Evolutionary conservation across 2,888 invertebrate species (phyloP).

Genomic region (Caenorhabditis becei): DNA sequence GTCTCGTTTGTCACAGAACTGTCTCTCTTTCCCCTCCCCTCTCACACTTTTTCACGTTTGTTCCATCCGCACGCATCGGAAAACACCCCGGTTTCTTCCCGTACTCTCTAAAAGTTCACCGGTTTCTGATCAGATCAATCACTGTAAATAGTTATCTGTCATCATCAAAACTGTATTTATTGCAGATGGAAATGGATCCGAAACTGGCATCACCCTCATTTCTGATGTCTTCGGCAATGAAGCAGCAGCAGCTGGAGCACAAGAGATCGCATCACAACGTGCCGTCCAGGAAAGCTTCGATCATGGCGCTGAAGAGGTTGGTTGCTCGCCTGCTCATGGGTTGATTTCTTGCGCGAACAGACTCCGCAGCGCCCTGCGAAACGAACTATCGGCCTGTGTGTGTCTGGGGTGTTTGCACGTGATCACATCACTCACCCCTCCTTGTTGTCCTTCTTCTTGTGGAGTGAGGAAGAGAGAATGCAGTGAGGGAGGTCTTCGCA

Average conservation of each 20-base stretch:
- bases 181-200: constrained; percentile 54
- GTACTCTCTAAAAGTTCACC: constrained; percentile 22
- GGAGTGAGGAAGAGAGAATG: constrained; percentile 31
- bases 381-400: constrained; percentile 18
- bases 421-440: constrained; percentile 50
- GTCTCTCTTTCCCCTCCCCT: constrained; percentile 22
- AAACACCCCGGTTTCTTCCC: constrained; percentile 27
- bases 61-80: constrained; percentile 23
- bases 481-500: constrained; percentile 49
- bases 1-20: constrained; percentile 13
- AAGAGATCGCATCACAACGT: constrained; percentile 65
- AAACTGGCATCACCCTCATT: constrained; percentile 27
- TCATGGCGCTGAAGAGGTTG: constrained; percentile 70
- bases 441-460: constrained; percentile 37
- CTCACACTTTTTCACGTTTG: constrained; percentile 16
- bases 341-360: constrained; percentile 4
- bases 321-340: constrained; percentile 3
- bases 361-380: constrained; percentile 31
- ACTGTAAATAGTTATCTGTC: neutral
- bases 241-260: constrained; percentile 22
- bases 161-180: neutral
- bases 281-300: constrained; percentile 65
- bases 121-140: constrained; percentile 22
- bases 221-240: constrained; percentile 19
- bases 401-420: constrained; percentile 52